Conservation (phyloP, 2,797 vertebrate genomes). For the Heliangelus exortis region DNA sequence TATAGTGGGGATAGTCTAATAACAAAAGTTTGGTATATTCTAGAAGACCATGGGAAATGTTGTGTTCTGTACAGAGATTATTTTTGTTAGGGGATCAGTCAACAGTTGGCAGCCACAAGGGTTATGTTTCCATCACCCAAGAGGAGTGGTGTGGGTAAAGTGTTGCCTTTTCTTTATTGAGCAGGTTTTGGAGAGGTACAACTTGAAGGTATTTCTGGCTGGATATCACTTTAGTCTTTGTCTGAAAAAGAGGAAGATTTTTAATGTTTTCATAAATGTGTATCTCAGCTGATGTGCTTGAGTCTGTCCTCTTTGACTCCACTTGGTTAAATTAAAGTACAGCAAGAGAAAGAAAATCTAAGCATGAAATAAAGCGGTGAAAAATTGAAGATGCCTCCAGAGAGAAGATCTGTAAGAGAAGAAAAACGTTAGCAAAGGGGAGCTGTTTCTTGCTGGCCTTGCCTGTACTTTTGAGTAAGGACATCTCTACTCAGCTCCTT, state of each 20-base stretch:
- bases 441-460: slow-evolving; percentile 36
- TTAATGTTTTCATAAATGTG: not conserved
- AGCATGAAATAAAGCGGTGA: slow-evolving; percentile 12
- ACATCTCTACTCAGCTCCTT: not conserved
- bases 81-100: not conserved
- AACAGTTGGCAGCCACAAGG: not conserved
- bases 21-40: not conserved
- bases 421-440: slow-evolving; percentile 19
- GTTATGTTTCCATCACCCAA: not conserved
- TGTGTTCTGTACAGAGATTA: not conserved
- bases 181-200: not conserved
- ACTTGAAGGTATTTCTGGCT: not conserved
- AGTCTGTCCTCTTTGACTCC: not conserved
- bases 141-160: not conserved
- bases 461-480: slow-evolving; percentile 41
- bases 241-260: not conserved
- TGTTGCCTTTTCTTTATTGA: not conserved
- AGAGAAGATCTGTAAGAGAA: not conserved
- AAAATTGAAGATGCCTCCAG: not conserved
- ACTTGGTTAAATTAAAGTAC: not conserved
- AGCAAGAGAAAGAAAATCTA: not conserved
- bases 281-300: not conserved
- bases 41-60: not conserved
- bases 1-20: not conserved
- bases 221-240: not conserved